phyloP scores from a whole-genome alignment of 2,888 invertebrate species.

The Hypselothyrea guttata region DNA sequence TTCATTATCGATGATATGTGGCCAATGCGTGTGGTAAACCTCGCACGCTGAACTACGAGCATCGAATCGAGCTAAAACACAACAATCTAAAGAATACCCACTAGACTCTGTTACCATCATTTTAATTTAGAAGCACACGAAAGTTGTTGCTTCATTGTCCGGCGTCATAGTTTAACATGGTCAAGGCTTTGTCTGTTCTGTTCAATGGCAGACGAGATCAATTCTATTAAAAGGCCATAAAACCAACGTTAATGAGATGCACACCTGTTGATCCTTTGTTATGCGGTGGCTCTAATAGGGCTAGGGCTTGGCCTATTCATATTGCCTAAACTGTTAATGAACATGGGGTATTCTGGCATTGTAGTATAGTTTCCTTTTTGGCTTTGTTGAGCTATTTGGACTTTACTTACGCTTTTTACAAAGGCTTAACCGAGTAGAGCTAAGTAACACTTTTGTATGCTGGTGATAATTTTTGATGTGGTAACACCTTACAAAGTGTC shows the following conservation, averaged over 20 bases:
- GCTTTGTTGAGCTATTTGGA: background rate
- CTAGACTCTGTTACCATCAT: slow-evolving; percentile 27
- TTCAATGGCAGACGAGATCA: slow-evolving; percentile 31
- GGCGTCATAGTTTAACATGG: slow-evolving; percentile 56
- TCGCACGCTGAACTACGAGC: slow-evolving; percentile 3
- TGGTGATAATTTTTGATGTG: background rate
- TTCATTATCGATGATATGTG: slow-evolving; percentile 79
- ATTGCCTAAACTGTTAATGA: slow-evolving; percentile 24
- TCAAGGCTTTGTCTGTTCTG: slow-evolving; percentile 55
- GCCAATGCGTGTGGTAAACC: slow-evolving; percentile 69
- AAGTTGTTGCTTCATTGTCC: slow-evolving; percentile 35
- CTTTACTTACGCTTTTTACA: background rate
- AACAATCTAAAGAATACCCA: too few species aligned
- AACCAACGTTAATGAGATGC: slow-evolving; percentile 68
- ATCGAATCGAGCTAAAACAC: background rate
- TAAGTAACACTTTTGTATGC: too few species aligned
- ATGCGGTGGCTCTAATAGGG: slow-evolving; percentile 25
- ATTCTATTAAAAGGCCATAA: slow-evolving; percentile 73
- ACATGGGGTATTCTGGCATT: slow-evolving; percentile 1
- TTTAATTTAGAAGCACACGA: slow-evolving; percentile 66
- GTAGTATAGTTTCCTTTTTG: background rate
- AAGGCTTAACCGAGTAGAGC: too few species aligned
- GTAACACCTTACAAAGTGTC: background rate
- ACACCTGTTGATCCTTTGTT: slow-evolving; percentile 78
- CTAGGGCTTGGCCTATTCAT: slow-evolving; percentile 13